Evolutionary conservation across 2,797 vertebrate species (phyloP).

Genomic region (Leucoraja ocellata): DNA sequence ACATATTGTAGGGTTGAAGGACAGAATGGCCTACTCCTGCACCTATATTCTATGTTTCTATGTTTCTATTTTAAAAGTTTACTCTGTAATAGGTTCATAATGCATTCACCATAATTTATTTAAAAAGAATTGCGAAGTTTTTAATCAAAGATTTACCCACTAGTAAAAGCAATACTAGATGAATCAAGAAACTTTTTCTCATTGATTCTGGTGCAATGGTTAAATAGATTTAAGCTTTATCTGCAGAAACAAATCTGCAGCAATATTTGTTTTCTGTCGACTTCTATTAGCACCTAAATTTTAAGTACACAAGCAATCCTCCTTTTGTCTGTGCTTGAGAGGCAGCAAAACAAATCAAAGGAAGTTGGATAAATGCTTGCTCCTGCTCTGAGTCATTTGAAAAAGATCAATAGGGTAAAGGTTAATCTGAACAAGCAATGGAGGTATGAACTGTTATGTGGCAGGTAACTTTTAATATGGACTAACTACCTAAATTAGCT

Average conservation of each 20-base stretch:
- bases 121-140: background rate
- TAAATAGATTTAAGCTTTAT: background rate
- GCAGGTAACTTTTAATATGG: background rate
- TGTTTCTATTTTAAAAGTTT: no score
- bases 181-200: background rate
- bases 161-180: background rate
- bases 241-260: conserved; percentile 6
- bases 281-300: background rate
- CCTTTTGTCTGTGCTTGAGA: background rate
- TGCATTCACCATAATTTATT: background rate
- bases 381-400: background rate
- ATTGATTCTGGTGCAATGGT: background rate
- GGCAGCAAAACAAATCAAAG: background rate
- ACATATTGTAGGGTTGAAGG: no score
- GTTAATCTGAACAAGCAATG: background rate
- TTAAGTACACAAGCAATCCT: background rate
- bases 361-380: background rate
- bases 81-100: background rate
- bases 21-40: no score
- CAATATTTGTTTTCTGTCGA: conserved; percentile 17
- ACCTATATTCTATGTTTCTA: no score
- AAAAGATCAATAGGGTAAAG: background rate
- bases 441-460: background rate
- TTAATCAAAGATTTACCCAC: background rate
- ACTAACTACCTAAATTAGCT: background rate